Conservation (phyloP, 1,140 invertebrate species). For the Asbolus verrucosus region DNA sequence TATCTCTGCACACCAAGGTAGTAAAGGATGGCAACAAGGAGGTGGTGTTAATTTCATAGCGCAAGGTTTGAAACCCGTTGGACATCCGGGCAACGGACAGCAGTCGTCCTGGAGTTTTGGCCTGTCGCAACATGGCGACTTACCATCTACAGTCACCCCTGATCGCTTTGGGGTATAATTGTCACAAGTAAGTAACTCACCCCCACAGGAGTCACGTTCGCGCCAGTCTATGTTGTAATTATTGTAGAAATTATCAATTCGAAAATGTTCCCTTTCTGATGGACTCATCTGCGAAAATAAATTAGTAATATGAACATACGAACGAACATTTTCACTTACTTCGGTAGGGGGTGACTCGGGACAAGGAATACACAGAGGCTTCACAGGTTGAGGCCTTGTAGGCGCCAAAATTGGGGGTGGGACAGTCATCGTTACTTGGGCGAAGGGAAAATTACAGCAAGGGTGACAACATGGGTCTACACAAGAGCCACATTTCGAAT, state of each 20-base stretch:
- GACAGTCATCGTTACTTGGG: slow-evolving; percentile 9
- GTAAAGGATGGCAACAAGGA: slow-evolving; percentile 56
- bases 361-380: slow-evolving; percentile 4
- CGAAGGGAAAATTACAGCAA: slow-evolving; percentile 8
- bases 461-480: slow-evolving; percentile 7
- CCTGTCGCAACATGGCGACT: slow-evolving; percentile 55
- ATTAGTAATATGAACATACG: neutral
- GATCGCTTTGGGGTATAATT: slow-evolving; percentile 15
- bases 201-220: slow-evolving; percentile 37
- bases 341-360: neutral
- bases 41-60: slow-evolving; percentile 58
- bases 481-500: slow-evolving; percentile 4
- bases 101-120: slow-evolving; percentile 22
- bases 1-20: slow-evolving; percentile 57
- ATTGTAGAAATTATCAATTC: slow-evolving; percentile 61
- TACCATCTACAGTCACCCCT: slow-evolving; percentile 53
- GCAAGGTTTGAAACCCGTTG: slow-evolving; percentile 60
- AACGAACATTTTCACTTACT: neutral
- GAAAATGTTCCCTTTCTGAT: slow-evolving; percentile 49
- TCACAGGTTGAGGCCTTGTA: slow-evolving; percentile 4
- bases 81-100: slow-evolving; percentile 44
- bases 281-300: slow-evolving; percentile 39
- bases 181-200: neutral
- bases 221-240: slow-evolving; percentile 60
- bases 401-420: slow-evolving; percentile 16